Evolutionary conservation across 2,113 vertebrate species (phyloP), one percentile per base, ranked within the genome.

Genomic region (Tricholaema leucomelas): DNA sequence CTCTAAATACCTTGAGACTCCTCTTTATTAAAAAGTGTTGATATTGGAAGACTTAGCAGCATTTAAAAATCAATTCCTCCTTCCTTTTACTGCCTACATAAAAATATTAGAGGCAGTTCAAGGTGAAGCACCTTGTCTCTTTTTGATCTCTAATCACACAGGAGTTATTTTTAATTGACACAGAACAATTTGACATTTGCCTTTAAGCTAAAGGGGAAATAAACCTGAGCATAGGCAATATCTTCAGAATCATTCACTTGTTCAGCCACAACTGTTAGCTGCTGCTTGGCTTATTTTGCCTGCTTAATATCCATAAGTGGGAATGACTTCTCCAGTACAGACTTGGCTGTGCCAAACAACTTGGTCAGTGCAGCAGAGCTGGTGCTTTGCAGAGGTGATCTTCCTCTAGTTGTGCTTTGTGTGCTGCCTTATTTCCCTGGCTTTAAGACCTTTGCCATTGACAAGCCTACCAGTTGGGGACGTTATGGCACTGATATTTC

Each of bases 151-250:
- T 80, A 48, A 31, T 82, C 9, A 33, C 24, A 30, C 15, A 13
- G 8, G 27, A 20, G 4, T 79, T 81, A 54, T 58, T 90, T 87
- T 83, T 81, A 70, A 40, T 60, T 66, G 24, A 28, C 6, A 19
- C 31, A 27, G 40, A 63, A 33, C 16, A 36, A 31, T 19, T 71
- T 81, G 54, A 40, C 35, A 14, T 70, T 73, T 84, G 7, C 20
- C 18, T 44, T 78, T 87, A 81, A 79, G 66, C 50, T 86, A 12
- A 77, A 55, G 23, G 33, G 55, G 70, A 64, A 46, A 20, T 63
- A 86, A 72, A 69, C 75, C 33, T 9, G 38, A 52, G 3, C 0
- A 0, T 23, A 55, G 20, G 9, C n/a, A 6, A 0, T 46, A n/a
- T 27, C 33, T 80, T 66, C 42, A 59, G 52, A 38, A 15, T 58